phyloP scores from a whole-genome alignment of 2,888 invertebrate species.

The Merodon equestris region DNA sequence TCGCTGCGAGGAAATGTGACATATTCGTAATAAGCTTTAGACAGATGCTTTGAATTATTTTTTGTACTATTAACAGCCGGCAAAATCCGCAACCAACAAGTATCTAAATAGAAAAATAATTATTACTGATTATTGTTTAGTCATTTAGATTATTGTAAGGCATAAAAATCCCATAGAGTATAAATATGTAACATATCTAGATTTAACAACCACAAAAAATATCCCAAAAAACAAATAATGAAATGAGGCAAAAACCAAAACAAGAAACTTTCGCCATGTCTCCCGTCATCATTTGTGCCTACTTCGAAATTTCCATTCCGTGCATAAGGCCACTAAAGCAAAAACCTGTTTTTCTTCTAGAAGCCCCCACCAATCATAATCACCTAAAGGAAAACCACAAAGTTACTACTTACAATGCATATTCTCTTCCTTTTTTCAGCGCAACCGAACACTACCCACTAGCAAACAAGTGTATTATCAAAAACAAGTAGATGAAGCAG shows the following conservation, averaged over 20 bases:
- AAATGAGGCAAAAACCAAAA: constrained; percentile 11
- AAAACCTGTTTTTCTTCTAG: constrained; percentile 57
- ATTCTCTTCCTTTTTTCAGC: constrained; percentile 26
- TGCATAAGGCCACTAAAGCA: constrained; percentile 56
- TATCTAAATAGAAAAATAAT: too few relatives aligned
- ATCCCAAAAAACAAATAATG: background rate
- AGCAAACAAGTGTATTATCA: background rate
- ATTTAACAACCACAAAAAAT: too few relatives aligned
- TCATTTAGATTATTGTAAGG: too few relatives aligned
- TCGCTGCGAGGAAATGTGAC: too few relatives aligned
- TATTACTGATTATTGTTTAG: too few relatives aligned
- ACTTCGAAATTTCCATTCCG: constrained; percentile 58
- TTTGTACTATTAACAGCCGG: too few relatives aligned
- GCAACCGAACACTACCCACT: constrained; percentile 17
- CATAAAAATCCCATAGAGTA: too few relatives aligned
- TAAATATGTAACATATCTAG: too few relatives aligned
- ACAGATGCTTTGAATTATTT: too few relatives aligned
- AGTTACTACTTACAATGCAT: background rate
- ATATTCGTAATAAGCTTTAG: too few relatives aligned
- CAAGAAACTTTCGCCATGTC: constrained; percentile 67
- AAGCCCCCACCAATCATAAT: constrained; percentile 41
- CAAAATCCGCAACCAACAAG: too few relatives aligned
- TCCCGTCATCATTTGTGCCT: constrained; percentile 62
- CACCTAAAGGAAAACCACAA: too few relatives aligned
- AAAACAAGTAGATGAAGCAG: background rate